phyloP scores from a whole-genome alignment of 1,140 invertebrate genomes.

The Helicoverpa armigera region DNA sequence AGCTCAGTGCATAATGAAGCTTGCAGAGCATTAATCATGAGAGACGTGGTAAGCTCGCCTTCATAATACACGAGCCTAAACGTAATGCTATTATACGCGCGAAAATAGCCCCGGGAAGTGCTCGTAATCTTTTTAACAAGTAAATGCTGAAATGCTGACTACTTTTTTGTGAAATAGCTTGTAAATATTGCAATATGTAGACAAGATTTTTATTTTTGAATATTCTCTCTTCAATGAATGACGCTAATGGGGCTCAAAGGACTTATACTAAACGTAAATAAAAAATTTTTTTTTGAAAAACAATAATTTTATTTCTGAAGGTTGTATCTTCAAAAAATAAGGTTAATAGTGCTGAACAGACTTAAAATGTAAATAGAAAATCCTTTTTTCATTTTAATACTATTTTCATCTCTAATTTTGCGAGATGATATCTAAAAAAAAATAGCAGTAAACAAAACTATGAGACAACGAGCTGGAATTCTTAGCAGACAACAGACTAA shows the following conservation, averaged over 20 bases:
- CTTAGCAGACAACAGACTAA: constrained; percentile 10
- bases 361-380: too few species aligned
- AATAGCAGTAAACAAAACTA: background rate
- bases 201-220: too few species aligned
- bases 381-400: background rate
- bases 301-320: background rate
- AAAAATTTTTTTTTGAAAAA: background rate
- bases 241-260: too few species aligned
- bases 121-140: background rate
- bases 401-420: constrained; percentile 6
- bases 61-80: constrained; percentile 29
- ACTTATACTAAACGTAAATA: background rate
- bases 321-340: too few species aligned
- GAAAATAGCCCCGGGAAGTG: background rate
- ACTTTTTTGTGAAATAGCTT: background rate
- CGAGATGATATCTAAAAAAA: constrained; percentile 13
- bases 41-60: constrained; percentile 29
- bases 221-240: too few species aligned
- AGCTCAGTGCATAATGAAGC: constrained; percentile 30
- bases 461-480: background rate
- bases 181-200: background rate
- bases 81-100: constrained; percentile 8
- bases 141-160: background rate
- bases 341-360: too few species aligned
- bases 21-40: constrained; percentile 25